Evolutionary conservation across 2,888 invertebrate species (phyloP).

Genomic region (Frankliniella fusca): DNA sequence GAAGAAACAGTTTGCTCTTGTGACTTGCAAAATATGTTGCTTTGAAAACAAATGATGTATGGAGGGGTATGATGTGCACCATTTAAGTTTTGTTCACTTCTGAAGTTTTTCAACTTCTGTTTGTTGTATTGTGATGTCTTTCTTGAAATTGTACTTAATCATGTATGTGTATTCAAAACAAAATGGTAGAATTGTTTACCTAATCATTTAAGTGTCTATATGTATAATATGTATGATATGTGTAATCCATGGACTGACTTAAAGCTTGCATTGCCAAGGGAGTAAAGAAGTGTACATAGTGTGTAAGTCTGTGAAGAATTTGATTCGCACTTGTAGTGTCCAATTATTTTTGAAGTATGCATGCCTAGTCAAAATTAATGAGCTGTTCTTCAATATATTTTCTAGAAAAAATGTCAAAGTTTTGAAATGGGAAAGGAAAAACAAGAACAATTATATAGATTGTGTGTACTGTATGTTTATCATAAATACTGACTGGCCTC

Average conservation of each 20-base stretch:
- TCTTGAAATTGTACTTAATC: background rate
- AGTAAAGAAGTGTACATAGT: background rate
- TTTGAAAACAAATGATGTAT: background rate
- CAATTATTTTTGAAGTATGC: background rate
- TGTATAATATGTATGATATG: background rate
- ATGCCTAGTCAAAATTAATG: slow-evolving; percentile 20
- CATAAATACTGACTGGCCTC: too few relatives aligned
- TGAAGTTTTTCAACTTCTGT: background rate
- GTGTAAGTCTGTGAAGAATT: too few relatives aligned
- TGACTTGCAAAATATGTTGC: background rate
- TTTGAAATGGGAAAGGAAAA: too few relatives aligned
- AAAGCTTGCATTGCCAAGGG: background rate
- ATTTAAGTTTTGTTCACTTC: background rate
- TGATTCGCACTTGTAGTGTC: background rate
- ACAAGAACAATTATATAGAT: too few relatives aligned
- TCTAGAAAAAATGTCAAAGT: background rate
- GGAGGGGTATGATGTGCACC: background rate
- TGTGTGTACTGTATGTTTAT: too few relatives aligned
- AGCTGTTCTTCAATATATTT: background rate
- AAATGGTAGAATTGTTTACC: background rate
- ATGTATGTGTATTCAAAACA: background rate
- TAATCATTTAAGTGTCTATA: background rate
- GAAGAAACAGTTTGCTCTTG: background rate
- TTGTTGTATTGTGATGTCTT: background rate
- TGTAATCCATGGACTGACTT: background rate